phyloP scores from a whole-genome alignment of 2,888 invertebrate species.

The Leucophenga montana region DNA sequence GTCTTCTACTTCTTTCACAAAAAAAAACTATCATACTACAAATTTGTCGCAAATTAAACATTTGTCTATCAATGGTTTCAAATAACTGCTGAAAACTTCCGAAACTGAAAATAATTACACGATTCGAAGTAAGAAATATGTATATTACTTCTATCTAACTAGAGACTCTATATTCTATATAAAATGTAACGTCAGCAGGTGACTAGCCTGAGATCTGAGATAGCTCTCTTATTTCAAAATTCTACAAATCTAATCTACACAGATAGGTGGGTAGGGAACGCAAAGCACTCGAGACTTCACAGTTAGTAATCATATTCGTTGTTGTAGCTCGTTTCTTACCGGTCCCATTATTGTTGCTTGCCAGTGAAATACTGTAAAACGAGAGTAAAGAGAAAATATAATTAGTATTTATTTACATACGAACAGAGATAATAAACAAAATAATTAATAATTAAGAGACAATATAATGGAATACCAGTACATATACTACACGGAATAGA shows the following conservation, averaged over 20 bases:
- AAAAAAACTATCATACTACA: no score
- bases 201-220: no score
- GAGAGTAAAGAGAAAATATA: conserved; percentile 58
- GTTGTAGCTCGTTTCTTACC: conserved; percentile 58
- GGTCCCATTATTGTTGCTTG: conserved; percentile 99
- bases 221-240: not conserved
- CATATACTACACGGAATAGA: not conserved
- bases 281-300: not conserved
- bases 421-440: conserved; percentile 27
- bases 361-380: conserved; percentile 98
- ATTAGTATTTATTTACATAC: conserved; percentile 40
- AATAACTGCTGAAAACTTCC: no score
- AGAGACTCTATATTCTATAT: no score
- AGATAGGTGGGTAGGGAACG: not conserved
- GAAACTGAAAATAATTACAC: no score
- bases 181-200: no score
- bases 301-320: not conserved
- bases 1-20: no score
- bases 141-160: no score
- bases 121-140: no score
- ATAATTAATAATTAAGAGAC: conserved; percentile 15
- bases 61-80: no score
- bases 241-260: not conserved
- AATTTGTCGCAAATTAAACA: no score
- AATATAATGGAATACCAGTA: not conserved